These are phyloP conservation scores for Percopsis omiscomaycus DNA, from an alignment of 2,797 vertebrate species.

Conservation along the genomic window DNA sequence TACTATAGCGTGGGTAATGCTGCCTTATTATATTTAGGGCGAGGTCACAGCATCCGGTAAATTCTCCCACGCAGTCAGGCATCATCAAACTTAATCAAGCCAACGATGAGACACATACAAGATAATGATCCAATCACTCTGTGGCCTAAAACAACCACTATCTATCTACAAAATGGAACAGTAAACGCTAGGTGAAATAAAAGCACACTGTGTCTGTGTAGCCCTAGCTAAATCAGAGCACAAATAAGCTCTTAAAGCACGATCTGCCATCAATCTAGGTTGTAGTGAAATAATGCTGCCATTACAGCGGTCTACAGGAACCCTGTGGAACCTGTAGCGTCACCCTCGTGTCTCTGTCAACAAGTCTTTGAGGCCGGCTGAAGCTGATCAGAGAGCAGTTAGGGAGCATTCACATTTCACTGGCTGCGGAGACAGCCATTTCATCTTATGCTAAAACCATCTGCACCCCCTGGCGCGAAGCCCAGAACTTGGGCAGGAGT, in stretches of 20 bases:
- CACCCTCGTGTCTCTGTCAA: constrained; percentile 33
- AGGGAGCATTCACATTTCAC: constrained; percentile 64
- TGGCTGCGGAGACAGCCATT: constrained; percentile 58
- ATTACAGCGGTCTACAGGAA: no score
- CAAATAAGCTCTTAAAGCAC: no score
- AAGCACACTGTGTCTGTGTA: not conserved
- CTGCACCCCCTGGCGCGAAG: constrained; percentile 64
- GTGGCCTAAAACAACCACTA: constrained; percentile 29
- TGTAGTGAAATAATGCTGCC: no score
- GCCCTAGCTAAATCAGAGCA: no score
- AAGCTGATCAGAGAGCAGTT: constrained; percentile 51
- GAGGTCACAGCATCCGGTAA: constrained; percentile 64
- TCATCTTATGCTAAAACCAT: constrained; percentile 73
- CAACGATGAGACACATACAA: constrained; percentile 45
- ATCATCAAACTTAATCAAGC: constrained; percentile 64
- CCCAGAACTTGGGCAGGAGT: constrained; percentile 45
- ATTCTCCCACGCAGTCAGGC: constrained; percentile 57
- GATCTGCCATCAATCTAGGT: no score
- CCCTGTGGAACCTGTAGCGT: constrained; percentile 39
- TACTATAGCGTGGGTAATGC: constrained; percentile 50
- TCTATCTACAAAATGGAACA: constrained; percentile 31
- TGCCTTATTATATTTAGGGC: constrained; percentile 73
- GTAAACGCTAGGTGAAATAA: constrained; percentile 9
- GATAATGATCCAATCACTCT: constrained; percentile 26
- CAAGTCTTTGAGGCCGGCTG: constrained; percentile 47